phyloP scores from a whole-genome alignment of 1,140 invertebrate species.

The Phymorhynchus buccinoides region DNA sequence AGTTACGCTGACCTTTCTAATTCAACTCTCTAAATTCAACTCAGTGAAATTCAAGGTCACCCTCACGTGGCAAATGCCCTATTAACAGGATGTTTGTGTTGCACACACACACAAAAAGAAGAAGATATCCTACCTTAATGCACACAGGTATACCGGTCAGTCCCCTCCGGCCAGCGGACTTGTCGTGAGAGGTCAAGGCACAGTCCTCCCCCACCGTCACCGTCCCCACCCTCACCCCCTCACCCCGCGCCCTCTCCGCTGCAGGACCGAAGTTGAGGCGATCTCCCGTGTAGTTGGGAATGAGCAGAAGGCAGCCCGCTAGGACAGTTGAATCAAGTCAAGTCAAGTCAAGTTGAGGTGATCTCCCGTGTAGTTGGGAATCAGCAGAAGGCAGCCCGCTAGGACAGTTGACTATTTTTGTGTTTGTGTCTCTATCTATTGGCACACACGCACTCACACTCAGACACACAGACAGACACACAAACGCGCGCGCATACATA shows the following conservation, averaged over 20 bases:
- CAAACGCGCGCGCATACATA: too few relatives aligned
- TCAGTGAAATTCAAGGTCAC: too few relatives aligned
- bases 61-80: too few relatives aligned
- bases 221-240: constrained; percentile 79
- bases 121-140: constrained; percentile 81
- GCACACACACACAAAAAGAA: too few relatives aligned
- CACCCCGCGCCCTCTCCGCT: constrained; percentile 80
- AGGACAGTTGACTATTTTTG: too few relatives aligned
- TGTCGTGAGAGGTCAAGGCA: constrained; percentile 75
- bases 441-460: neutral
- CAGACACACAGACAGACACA: too few relatives aligned
- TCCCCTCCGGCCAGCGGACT: constrained; percentile 79
- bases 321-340: neutral
- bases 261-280: constrained; percentile 88
- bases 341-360: constrained; percentile 89
- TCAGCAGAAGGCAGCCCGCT: constrained; percentile 55
- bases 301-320: constrained; percentile 54
- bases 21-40: too few relatives aligned
- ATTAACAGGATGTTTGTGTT: too few relatives aligned
- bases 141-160: constrained; percentile 82
- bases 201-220: constrained; percentile 83
- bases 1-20: too few relatives aligned
- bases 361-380: constrained; percentile 91
- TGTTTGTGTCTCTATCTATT: too few relatives aligned
- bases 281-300: constrained; percentile 91